These are phyloP conservation scores for Rhagonycha lutea DNA, from an alignment of 2,888 invertebrate species.

Conservation along the genomic window DNA sequence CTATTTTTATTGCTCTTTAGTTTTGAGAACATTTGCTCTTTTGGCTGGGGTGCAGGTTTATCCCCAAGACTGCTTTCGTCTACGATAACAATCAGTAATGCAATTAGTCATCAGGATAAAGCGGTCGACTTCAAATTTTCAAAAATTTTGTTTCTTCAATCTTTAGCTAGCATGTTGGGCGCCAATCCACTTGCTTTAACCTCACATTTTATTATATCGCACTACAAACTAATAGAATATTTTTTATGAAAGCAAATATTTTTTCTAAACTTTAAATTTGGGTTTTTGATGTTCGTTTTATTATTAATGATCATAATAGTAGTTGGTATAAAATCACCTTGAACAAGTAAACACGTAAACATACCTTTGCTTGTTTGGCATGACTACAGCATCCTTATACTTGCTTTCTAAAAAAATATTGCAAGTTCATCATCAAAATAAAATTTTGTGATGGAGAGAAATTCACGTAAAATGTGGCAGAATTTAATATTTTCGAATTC, in stretches of 20 bases:
- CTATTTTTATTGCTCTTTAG: no score
- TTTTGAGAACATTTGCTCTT: no score
- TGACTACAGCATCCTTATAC: not conserved
- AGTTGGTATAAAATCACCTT: not conserved
- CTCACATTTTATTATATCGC: not conserved
- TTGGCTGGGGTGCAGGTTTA: no score
- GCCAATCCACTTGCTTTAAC: not conserved
- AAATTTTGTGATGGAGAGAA: not conserved
- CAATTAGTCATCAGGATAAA: no score
- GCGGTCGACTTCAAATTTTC: no score
- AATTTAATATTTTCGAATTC: not conserved
- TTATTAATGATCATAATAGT: not conserved
- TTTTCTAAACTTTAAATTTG: not conserved
- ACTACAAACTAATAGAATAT: no score
- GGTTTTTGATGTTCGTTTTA: not conserved
- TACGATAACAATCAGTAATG: no score
- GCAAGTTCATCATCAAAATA: not conserved
- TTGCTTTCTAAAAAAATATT: not conserved
- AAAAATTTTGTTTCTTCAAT: no score
- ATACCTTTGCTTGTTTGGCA: not conserved
- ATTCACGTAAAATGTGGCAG: not conserved
- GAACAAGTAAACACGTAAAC: not conserved
- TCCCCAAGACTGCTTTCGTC: no score
- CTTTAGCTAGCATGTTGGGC: not conserved
- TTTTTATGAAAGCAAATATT: not conserved